Base-by-base conservation (phyloP, 2,888 invertebrate genomes). In the Cryptophagus acutangulus region DNA sequence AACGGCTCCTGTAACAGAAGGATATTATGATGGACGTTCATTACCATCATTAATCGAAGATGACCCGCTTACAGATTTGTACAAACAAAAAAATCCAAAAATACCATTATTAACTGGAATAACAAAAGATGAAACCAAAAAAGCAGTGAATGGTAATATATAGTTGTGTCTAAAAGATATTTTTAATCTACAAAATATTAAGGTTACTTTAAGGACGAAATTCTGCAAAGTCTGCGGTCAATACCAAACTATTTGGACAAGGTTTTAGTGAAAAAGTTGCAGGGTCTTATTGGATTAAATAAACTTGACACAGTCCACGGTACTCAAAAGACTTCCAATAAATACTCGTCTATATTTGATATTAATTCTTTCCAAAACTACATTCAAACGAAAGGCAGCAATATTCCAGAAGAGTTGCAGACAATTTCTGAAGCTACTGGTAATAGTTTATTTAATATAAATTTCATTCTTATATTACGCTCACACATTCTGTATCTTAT, bases 71-170 rank as follows among this genome's bases (percentile, higher is more conserved):
- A 71, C 78, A 15, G 72, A 79, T 2, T 64, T 87, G 35, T 73
- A 74, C 38, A 70, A 71, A 17, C 76, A 74, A 16, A 69, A 74
- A 37, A 49, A 52, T 30, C 73, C 74, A 0, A 72, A 74, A 2
- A 74, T 81, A 10, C 86, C 87, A 0, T 63, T 87, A 45, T 69
- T 87, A 8, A 85, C 82, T 0, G 87, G 87, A 1, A 81, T 84
- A 2, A 78, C 80, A 1, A 81, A 79, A 33, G 81, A 85, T 30
- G 87, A 87, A 68, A 85, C 85, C 0, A 74, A 77, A 1, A 71
- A 73, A 13, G 80, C 79, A 14, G 73, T 81, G 8, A 71, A 72
- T 51, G 79, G 81, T 72, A 70, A n/a, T 53, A 15, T 57, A 17
- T 2, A 20, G 5, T 17, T 26, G 28, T 28, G 2, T 1, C 15